Evolutionary conservation across 2,888 invertebrate species (phyloP), one percentile per base, ranked within the genome.

Genomic region (Nymphalis urticae): DNA sequence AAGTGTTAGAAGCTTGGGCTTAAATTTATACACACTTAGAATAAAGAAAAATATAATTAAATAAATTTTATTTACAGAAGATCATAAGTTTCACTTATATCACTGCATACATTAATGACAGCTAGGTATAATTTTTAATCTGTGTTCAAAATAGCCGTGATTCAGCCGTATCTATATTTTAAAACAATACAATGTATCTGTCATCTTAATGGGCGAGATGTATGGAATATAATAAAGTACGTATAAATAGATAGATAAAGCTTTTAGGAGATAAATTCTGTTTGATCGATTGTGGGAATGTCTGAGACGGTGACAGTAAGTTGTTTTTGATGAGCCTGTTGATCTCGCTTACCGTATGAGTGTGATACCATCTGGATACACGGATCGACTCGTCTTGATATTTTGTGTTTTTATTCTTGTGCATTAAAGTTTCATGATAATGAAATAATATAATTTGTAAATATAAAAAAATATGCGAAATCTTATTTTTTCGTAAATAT

Each of bases 251-350:
- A 90, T 91, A 91, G 90, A 90, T 91, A 91, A 87, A 82, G 82
- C 89, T 90, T 88, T 91, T 91, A 90, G 85, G 83, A 85, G 91
- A 91, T 92, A 91, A 88, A 82, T 79, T 36, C 19, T 4, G 61
- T 75, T 76, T 92, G 92, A 92, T 92, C 88, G 92, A 92, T 92
- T 85, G 91, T 92, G 92, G 89, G 92, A 92, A 90, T 81, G 79
- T 75, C 72, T 69, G 79, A 81, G 85, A 81, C 81, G 89, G 86
- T 87, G 91, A 91, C 92, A 91, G 88, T 88, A 88, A 89, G 88
- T 87, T 86, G 88, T 86, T 84, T 56, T 36, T 89, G 86, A 87
- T 84, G 85, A 84, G 85, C 82, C 85, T 83, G 82, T 64, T 69
- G 66, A 64, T 68, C 84, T 85, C 75, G 81, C 85, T 87, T 88